Conservation (phyloP, 2,797 vertebrate species). For the Arremon brunneinucha region DNA sequence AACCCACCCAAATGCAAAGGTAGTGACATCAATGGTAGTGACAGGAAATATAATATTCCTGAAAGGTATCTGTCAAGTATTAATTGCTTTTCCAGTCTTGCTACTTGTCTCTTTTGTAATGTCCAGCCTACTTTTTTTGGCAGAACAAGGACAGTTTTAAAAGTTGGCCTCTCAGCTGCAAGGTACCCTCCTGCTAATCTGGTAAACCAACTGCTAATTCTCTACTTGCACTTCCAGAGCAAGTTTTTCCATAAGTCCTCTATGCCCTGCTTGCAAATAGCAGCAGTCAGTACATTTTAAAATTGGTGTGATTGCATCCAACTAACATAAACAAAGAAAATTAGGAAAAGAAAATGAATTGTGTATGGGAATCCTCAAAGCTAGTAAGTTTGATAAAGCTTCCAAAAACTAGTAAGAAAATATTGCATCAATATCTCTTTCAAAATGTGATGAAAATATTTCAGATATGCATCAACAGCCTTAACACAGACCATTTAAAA, state of each 20-base stretch:
- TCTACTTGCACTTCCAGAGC: background rate
- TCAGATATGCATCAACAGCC: background rate
- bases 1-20: background rate
- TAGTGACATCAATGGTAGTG: background rate
- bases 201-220: background rate
- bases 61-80: background rate
- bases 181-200: background rate
- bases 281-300: background rate
- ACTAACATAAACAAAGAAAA: background rate
- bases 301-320: background rate
- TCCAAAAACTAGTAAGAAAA: background rate
- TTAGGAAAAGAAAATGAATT: background rate
- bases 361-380: background rate
- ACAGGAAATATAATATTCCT: background rate
- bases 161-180: background rate
- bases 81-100: constrained; percentile 21
- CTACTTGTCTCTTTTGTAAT: background rate
- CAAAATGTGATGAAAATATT: background rate
- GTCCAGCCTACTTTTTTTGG: constrained; percentile 3
- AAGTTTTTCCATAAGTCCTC: background rate
- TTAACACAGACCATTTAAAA: background rate
- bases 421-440: background rate
- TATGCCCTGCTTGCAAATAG: background rate
- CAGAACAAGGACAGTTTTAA: background rate
- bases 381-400: background rate